Evolutionary conservation across 2,888 invertebrate species (phyloP), one percentile per base, ranked within the genome.

Genomic region (Fragum whitleyi): DNA sequence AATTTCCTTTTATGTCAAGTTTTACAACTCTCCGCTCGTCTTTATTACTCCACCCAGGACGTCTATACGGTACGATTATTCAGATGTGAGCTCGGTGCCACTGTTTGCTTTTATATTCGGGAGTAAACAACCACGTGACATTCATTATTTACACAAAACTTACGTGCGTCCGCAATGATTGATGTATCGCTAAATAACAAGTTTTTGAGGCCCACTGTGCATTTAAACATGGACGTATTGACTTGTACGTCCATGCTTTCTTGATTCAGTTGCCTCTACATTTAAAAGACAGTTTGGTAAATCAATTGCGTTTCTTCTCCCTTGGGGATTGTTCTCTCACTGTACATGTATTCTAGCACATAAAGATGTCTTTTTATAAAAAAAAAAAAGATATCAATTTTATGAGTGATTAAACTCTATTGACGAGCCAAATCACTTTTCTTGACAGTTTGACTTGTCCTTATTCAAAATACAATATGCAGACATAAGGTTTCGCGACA

Each of bases 131-230:
- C 21, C 36, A 39, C n/a, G 65, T 42, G 42, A n/a, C 65, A 42
- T 65, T n/a, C 65, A 7, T 42, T 65, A 23, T 65, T 65, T 65
- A 42, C 42, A 65, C 42, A 65, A 36, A 42, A 42, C 65, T 42
- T 21, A 26, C 65, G 42, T 39, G 21, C 65, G 65, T 65, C 65
- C 16, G 2, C 32, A 36, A 42, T 65, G 65, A 65, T 65, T 65
- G 65, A 65, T 65, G 65, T n/a, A 65, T 32, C 39, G 21, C 39
- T 39, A 65, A 42, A 65, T 65, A 65, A 65, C 65, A 26, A 6
- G 21, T 23, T 23, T 23, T 3, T 7, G 23, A 23, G 23, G 42
- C 0, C 61, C 61, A 61, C 26, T 26, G 59, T 26, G 59, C 3
- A 53, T n/a, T 5, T n/a, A n/a, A 53, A n/a, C n/a, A n/a, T 53